These are phyloP conservation scores for Zosterops japonicus DNA, from an alignment of 2,113 vertebrate species.

Conservation along the genomic window DNA sequence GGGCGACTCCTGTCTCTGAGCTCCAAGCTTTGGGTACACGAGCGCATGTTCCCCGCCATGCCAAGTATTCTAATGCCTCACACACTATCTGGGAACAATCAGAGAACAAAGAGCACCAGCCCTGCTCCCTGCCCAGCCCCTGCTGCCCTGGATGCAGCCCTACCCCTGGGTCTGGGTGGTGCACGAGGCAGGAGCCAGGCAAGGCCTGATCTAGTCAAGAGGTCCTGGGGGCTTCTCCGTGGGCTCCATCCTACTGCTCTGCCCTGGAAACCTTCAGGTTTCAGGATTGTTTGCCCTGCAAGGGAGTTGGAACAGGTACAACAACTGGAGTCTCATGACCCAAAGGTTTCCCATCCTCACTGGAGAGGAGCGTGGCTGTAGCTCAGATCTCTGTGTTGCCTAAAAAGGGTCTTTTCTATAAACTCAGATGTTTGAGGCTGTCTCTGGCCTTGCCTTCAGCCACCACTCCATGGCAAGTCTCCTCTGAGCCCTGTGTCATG, in stretches of 20 bases:
- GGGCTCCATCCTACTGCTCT: background rate
- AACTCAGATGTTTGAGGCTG: background rate
- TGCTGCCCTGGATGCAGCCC: background rate
- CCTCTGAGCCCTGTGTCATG: background rate
- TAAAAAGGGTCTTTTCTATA: background rate
- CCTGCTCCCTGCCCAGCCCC: background rate
- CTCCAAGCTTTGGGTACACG: fast-evolving
- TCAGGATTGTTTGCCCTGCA: background rate
- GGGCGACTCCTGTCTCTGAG: background rate
- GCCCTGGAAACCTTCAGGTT: background rate
- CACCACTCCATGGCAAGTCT: background rate
- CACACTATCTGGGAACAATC: background rate
- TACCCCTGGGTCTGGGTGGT: background rate
- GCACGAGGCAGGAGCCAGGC: background rate
- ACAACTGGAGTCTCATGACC: background rate
- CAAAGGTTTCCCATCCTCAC: background rate
- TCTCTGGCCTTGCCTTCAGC: background rate
- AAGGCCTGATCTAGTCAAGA: background rate
- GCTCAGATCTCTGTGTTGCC: background rate
- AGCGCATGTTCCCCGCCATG: fast-evolving
- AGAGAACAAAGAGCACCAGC: background rate
- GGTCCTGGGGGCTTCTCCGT: background rate
- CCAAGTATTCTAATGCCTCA: background rate
- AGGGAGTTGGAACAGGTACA: background rate
- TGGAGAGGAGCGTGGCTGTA: background rate